Conservation (phyloP, 1,140 invertebrate species). For the Philaenus spumarius region DNA sequence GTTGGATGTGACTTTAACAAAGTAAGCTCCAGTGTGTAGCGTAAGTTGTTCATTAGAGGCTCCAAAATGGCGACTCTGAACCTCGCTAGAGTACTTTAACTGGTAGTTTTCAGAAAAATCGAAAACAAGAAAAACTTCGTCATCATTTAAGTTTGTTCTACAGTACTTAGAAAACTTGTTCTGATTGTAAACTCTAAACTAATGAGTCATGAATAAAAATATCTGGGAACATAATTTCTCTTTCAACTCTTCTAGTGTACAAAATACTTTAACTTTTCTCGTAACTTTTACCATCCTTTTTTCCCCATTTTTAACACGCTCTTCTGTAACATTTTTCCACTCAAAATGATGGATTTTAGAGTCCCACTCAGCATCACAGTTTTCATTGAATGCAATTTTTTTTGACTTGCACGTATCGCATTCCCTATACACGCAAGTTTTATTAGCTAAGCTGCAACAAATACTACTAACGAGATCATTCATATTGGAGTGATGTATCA, state of each 20-base stretch:
- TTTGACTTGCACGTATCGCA: not conserved
- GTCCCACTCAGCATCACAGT: not conserved
- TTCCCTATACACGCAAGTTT: not conserved
- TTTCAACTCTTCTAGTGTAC: not conserved
- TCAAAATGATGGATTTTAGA: not conserved
- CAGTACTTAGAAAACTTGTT: not conserved
- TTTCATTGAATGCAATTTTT: not conserved
- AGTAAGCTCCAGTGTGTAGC: slow-evolving; percentile 2
- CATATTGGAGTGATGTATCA: not conserved
- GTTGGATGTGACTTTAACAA: not conserved
- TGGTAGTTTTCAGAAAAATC: slow-evolving; percentile 5
- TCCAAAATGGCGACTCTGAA: not conserved
- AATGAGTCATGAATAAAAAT: slow-evolving; percentile 31
- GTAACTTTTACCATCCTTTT: slow-evolving; percentile 1
- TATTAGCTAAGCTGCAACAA: not conserved
- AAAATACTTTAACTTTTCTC: slow-evolving; percentile 9
- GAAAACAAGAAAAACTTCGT: too few species aligned
- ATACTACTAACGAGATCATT: not conserved
- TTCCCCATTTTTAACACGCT: slow-evolving; percentile 17
- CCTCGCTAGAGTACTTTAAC: slow-evolving; percentile 1
- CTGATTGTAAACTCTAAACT: slow-evolving; percentile 29
- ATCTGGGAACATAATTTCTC: not conserved
- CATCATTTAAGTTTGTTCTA: not conserved
- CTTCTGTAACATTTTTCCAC: not conserved
- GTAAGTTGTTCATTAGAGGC: slow-evolving; percentile 2